Evolutionary conservation across 2,113 vertebrate genomes (phyloP).

Genomic region (Hoplias malabaricus): DNA sequence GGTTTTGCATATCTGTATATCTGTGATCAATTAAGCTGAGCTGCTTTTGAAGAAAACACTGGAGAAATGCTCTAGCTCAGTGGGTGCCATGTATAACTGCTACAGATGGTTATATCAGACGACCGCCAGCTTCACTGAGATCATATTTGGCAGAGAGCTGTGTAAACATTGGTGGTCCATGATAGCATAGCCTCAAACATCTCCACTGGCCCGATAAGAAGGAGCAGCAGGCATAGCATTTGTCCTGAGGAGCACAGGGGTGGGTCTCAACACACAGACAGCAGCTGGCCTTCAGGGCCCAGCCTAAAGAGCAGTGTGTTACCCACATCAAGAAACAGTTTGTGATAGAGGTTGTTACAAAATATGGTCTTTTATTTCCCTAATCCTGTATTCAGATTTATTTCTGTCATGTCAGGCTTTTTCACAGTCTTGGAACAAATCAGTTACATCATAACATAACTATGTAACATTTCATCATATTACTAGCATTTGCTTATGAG

Average conservation of each 20-base stretch:
- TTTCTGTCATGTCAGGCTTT: too few species aligned
- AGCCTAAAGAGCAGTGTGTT: not conserved
- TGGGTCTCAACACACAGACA: conserved; percentile 44
- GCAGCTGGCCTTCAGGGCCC: conserved; percentile 1
- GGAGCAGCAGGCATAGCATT: conserved; percentile 42
- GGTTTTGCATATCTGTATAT: too few species aligned
- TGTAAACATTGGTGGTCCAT: conserved; percentile 19
- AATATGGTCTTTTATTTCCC: not conserved
- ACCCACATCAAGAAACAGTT: not conserved
- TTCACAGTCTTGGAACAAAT: not conserved
- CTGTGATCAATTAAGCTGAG: not conserved
- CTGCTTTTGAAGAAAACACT: not conserved
- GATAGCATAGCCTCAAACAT: conserved; percentile 57
- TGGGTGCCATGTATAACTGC: not conserved
- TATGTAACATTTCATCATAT: too few species aligned
- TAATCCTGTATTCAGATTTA: not conserved
- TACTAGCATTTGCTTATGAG: too few species aligned
- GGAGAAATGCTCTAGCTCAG: not conserved
- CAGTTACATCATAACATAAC: too few species aligned
- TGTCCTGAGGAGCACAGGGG: conserved; percentile 51
- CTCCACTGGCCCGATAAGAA: conserved; percentile 46
- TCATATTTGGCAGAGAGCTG: not conserved
- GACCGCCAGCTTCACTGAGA: not conserved
- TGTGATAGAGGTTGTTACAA: not conserved
- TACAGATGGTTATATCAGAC: not conserved